Conservation (phyloP, 1,140 invertebrate species). For the Nasonia giraulti region DNA sequence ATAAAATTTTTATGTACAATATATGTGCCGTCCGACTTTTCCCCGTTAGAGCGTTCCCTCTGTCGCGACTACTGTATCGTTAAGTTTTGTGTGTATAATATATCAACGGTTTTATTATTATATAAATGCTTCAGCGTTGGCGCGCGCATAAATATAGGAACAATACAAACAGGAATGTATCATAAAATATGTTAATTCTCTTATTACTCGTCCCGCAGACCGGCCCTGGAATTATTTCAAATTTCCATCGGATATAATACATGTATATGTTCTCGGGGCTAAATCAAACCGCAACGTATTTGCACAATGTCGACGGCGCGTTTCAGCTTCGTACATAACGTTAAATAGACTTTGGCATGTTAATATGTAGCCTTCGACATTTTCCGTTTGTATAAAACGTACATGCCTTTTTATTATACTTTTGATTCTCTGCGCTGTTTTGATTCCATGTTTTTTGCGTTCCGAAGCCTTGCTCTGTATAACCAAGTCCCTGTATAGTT, state of each 20-base stretch:
- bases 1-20: constrained; percentile 49
- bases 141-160: constrained; percentile 53
- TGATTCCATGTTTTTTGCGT: neutral
- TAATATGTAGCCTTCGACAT: neutral
- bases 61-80: too few relatives aligned
- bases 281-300: neutral
- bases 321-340: neutral
- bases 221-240: neutral
- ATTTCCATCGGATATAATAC: neutral
- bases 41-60: constrained; percentile 7
- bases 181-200: constrained; percentile 52
- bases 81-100: neutral
- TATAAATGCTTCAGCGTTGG: constrained; percentile 39
- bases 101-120: constrained; percentile 15
- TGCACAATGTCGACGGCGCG: neutral
- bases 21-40: neutral
- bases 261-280: neutral
- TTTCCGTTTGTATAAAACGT: neutral
- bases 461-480: too few relatives aligned
- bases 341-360: neutral
- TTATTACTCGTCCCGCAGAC: neutral
- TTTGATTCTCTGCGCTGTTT: neutral
- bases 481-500: too few relatives aligned
- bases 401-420: neutral
- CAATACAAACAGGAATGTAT: constrained; percentile 57